Conservation (phyloP, 2,888 invertebrate species). For the Podotricha telesiphe region DNA sequence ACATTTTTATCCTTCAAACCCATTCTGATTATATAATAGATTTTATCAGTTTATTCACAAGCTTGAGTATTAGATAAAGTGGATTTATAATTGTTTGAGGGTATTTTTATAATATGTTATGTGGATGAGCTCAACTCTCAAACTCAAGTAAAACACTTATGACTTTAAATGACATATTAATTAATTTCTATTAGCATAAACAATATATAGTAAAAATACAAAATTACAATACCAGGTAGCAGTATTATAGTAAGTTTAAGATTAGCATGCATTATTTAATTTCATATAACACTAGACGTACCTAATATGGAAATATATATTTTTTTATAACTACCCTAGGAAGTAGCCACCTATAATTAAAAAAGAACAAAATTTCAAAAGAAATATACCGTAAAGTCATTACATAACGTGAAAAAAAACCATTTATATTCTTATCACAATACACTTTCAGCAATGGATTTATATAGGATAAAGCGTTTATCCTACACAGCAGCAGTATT, state of each 20-base stretch:
- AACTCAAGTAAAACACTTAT: background rate
- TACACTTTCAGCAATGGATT: background rate
- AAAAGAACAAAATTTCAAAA: too few species aligned
- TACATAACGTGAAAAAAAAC: background rate
- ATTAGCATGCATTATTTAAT: too few species aligned
- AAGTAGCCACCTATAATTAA: too few species aligned
- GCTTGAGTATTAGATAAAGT: background rate
- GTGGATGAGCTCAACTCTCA: too few species aligned
- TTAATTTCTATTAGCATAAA: background rate
- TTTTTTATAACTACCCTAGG: too few species aligned
- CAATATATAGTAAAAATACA: background rate
- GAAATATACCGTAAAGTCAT: background rate
- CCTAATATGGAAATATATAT: too few species aligned
- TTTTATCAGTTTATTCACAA: background rate
- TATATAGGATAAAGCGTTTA: conserved; percentile 23
- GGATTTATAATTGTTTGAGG: background rate
- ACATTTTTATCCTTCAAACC: background rate
- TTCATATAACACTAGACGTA: too few species aligned
- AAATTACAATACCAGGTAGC: too few species aligned
- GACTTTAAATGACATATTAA: background rate
- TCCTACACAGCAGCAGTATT: conserved; percentile 71
- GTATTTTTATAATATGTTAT: background rate
- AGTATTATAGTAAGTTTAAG: background rate
- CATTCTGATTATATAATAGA: background rate
- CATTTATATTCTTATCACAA: conserved; percentile 12